Evolutionary conservation across 1,140 invertebrate genomes (phyloP).

Genomic region (Marisa cornuarietis): DNA sequence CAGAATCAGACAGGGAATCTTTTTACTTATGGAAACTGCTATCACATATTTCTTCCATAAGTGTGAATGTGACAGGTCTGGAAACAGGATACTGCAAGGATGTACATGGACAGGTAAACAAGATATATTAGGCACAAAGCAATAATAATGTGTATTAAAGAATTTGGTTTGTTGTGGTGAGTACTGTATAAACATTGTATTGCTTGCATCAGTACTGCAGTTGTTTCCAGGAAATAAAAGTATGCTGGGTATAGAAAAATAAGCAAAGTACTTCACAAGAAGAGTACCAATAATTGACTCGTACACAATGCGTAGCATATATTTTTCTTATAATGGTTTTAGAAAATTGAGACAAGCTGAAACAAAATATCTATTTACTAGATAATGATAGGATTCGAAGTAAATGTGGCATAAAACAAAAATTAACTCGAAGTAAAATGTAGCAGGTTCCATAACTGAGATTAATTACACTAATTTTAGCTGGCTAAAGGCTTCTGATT

Average conservation of each 20-base stretch:
- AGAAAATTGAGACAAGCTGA: no score
- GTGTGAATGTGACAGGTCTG: conserved; percentile 36
- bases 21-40: conserved; percentile 30
- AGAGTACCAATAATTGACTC: neutral
- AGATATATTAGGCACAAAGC: neutral
- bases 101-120: conserved; percentile 53
- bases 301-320: no score
- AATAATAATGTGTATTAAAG: neutral
- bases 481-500: no score
- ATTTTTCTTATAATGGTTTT: no score
- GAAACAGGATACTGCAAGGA: conserved; percentile 52
- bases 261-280: neutral
- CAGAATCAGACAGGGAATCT: conserved; percentile 36
- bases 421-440: no score
- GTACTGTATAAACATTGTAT: neutral
- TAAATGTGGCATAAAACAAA: no score
- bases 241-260: neutral
- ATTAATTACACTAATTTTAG: no score
- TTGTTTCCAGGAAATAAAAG: neutral
- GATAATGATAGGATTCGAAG: no score
- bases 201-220: neutral
- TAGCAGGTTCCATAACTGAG: no score
- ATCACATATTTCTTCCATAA: conserved; percentile 31
- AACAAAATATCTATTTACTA: no score
- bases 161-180: neutral